Conservation (phyloP, 2,113 vertebrate species). For the Typhlomys cinereus region DNA sequence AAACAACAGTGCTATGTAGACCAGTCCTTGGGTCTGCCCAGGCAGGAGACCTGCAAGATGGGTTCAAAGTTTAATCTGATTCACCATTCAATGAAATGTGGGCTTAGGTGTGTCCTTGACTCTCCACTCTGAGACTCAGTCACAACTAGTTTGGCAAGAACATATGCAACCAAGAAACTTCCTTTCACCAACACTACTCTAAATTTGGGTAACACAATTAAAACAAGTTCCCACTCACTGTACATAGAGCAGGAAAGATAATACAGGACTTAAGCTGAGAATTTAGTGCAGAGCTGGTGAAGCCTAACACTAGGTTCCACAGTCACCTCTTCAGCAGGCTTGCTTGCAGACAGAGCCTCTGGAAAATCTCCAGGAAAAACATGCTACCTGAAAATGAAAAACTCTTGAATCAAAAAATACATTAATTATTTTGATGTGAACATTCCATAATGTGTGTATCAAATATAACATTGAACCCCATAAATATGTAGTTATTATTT, state of each 20-base stretch:
- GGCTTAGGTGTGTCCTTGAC: background rate
- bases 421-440: background rate
- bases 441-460: background rate
- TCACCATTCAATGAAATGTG: background rate
- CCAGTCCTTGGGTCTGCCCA: background rate
- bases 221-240: background rate
- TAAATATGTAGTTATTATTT: background rate
- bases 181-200: background rate
- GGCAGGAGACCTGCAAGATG: background rate
- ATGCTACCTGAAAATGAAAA: background rate
- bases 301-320: background rate
- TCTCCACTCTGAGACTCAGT: background rate
- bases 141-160: background rate
- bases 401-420: background rate
- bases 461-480: background rate
- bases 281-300: background rate
- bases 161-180: no score
- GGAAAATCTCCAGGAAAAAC: background rate
- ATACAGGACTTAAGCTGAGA: background rate
- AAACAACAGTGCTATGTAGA: background rate
- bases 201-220: background rate
- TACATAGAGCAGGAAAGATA: background rate
- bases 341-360: background rate
- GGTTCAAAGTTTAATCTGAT: background rate
- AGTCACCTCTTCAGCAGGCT: background rate